phyloP scores from a whole-genome alignment of 2,888 invertebrate species.

The Tipula unca region DNA sequence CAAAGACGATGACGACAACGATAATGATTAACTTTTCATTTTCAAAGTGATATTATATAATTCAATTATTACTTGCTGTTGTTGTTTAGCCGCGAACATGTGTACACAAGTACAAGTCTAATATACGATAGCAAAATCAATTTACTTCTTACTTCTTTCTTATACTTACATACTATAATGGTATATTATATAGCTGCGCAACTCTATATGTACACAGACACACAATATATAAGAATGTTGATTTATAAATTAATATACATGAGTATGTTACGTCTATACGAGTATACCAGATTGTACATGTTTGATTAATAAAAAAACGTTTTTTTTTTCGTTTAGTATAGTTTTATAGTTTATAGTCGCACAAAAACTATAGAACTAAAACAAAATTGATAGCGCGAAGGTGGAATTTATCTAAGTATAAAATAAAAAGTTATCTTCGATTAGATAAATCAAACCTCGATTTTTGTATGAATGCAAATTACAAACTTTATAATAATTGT shows the following conservation, averaged over 20 bases:
- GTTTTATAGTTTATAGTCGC: background rate
- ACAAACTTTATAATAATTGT: background rate
- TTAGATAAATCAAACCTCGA: too few relatives aligned
- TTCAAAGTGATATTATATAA: background rate
- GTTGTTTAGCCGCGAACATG: background rate
- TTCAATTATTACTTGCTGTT: background rate
- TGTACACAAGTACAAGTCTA: background rate
- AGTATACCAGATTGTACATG: background rate
- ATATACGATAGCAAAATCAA: background rate
- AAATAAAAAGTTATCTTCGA: too few relatives aligned
- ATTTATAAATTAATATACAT: background rate
- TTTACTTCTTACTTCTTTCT: background rate
- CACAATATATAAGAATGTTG: background rate
- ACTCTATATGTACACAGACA: background rate
- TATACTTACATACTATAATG: background rate
- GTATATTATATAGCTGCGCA: background rate
- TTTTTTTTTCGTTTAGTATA: background rate
- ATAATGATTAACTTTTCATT: background rate
- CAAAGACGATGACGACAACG: background rate
- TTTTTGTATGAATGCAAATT: background rate
- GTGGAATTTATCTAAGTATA: conserved; percentile 21
- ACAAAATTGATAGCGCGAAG: background rate
- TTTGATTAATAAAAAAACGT: background rate
- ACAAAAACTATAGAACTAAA: background rate
- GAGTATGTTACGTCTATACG: background rate